Base-by-base conservation (phyloP, 2,113 vertebrate species). In the Glareola pratincola region DNA sequence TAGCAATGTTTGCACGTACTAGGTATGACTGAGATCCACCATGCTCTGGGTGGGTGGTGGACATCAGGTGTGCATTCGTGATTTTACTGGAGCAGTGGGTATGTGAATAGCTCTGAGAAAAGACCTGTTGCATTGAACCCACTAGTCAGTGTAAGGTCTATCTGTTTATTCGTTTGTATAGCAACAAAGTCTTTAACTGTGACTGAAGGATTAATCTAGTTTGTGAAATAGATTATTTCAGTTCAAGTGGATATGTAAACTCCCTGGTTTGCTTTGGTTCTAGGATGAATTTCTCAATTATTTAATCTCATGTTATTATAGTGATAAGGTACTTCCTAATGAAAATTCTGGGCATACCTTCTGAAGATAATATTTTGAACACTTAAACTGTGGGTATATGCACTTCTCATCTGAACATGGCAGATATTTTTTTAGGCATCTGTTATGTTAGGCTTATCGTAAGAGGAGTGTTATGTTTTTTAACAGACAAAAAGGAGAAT, bases 261-360 rank as follows among this genome's bases (percentile, higher is more conserved):
- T 39, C 45, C 23, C 73, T 22, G 69, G 22, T 60, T 92, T 87
- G 60, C 85, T 86, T 88, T 89, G 51, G 30, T 87, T 95, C 85
- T 56, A 51, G 68, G 72, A 47, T 75, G 51, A 71, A 78, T 92
- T 86, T 92, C 79, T 91, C 68, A 71, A 72, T 89, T 84, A 72
- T 60, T 94, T 94, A 81, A 91, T 92, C 88, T 86, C 43, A 14
- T 92, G 75, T 90, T 96, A 20, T 93, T 88, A 43, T 18, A 94
- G 56, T 10, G 83, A 91, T 92, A 91, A 94, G 37, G 51, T 48
- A 64, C 47, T 92, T 96, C 79, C 90, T 78, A 93, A 73, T 50
- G 59, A 87, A 94, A 95, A 81, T 79, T 68, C 68, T 87, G 56
- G 86, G 26, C 5, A 22, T 48, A 45, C 10, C 45, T 81, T 67